These are phyloP conservation scores for Acheta domesticus DNA, from an alignment of 2,888 invertebrate genomes.

Conservation along the genomic window DNA sequence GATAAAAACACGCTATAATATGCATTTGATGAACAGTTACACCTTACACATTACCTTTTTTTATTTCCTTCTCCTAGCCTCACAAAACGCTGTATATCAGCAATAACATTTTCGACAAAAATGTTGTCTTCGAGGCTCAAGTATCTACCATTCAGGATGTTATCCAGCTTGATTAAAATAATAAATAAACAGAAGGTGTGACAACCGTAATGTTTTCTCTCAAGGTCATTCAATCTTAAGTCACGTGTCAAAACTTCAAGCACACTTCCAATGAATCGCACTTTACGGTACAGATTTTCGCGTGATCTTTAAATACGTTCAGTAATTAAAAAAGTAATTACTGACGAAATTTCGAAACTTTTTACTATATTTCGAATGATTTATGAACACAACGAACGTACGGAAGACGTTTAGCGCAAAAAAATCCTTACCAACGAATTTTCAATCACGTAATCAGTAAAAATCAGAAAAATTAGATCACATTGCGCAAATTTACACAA, in stretches of 20 bases:
- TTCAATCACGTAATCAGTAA: too few relatives aligned
- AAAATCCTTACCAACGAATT: too few relatives aligned
- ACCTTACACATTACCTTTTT: slow-evolving; percentile 43
- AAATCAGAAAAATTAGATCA: too few relatives aligned
- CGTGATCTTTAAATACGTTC: too few relatives aligned
- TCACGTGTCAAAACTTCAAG: not conserved
- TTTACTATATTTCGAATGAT: too few relatives aligned
- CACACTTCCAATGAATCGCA: not conserved
- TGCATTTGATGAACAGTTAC: not conserved
- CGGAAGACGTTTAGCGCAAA: too few relatives aligned
- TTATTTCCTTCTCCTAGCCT: slow-evolving; percentile 41
- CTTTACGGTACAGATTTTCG: too few relatives aligned
- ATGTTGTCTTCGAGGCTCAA: slow-evolving; percentile 47
- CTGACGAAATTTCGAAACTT: too few relatives aligned
- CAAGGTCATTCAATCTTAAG: not conserved
- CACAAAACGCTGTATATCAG: slow-evolving; percentile 47
- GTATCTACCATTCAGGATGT: slow-evolving; percentile 31
- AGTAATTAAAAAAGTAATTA: too few relatives aligned
- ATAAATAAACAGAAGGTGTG: not conserved
- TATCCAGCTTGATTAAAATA: slow-evolving; percentile 31
- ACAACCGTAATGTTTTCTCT: not conserved
- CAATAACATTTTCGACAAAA: slow-evolving; percentile 48
- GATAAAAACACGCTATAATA: not conserved
- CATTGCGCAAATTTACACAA: too few relatives aligned
- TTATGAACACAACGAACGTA: too few relatives aligned